Evolutionary conservation across 2,888 invertebrate genomes (phyloP).

Genomic region (Drosophila merina): DNA sequence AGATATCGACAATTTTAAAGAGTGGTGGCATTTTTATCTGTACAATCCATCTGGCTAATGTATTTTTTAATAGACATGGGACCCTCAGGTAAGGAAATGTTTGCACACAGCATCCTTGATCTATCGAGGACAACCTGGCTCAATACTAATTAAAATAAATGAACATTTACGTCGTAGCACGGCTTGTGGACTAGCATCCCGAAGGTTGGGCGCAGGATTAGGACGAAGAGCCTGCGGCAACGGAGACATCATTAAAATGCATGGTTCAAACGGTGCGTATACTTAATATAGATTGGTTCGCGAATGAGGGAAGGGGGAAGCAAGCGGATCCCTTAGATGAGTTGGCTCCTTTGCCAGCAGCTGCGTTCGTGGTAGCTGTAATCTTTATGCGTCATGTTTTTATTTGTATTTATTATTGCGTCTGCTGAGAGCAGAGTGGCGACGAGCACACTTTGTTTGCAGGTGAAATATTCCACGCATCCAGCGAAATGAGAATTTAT

Average conservation of each 20-base stretch:
- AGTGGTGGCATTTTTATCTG: conserved; percentile 8
- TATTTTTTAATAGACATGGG: conserved; percentile 28
- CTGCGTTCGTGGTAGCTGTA: conserved; percentile 50
- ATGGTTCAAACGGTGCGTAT: conserved; percentile 78
- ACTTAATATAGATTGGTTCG: conserved; percentile 73
- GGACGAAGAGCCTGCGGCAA: conserved; percentile 59
- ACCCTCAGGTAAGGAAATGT: conserved; percentile 43
- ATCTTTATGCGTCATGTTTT: conserved; percentile 76
- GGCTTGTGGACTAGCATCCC: conserved; percentile 13
- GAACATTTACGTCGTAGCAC: conserved; percentile 61
- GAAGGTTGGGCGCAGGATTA: conserved; percentile 25
- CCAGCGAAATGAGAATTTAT: conserved; percentile 74
- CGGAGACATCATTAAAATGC: conserved; percentile 72
- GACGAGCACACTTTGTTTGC: conserved; percentile 56
- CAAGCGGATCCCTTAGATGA: conserved; percentile 8
- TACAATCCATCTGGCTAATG: conserved; percentile 19
- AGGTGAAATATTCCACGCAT: conserved; percentile 70
- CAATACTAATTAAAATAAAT: conserved; percentile 77
- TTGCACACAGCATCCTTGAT: conserved; percentile 56
- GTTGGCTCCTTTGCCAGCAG: conserved; percentile 25
- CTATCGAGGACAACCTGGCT: conserved; percentile 48
- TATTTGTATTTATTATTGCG: conserved; percentile 79
- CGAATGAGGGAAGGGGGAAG: not conserved
- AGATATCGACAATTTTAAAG: not conserved
- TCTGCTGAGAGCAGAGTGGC: conserved; percentile 27